These are phyloP conservation scores for Phasianus colchicus DNA, from an alignment of 2,113 vertebrate species.

Conservation along the genomic window DNA sequence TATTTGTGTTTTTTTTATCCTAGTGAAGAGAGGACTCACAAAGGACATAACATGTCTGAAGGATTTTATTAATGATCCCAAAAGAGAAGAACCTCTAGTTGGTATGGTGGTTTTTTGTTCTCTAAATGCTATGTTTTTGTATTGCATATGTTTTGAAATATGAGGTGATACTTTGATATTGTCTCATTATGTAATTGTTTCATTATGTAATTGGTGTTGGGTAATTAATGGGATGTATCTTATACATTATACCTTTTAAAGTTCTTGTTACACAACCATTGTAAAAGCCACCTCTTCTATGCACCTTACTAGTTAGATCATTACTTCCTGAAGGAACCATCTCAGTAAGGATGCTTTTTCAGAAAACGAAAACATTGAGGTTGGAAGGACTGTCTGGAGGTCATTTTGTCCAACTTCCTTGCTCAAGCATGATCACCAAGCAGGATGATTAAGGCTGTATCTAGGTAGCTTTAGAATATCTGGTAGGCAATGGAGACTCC, in stretches of 20 bases:
- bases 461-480: no score
- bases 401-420: background rate
- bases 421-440: no score
- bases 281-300: background rate
- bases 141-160: background rate
- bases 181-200: background rate
- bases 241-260: background rate
- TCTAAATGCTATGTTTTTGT: background rate
- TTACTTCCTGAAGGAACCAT: background rate
- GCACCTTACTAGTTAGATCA: background rate
- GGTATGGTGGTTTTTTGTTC: conserved; percentile 14
- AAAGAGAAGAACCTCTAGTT: conserved; percentile 66
- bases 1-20: background rate
- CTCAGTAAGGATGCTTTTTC: background rate
- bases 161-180: background rate
- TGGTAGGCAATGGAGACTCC: no score
- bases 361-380: background rate
- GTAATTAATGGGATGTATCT: background rate
- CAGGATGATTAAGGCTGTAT: no score
- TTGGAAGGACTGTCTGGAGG: background rate
- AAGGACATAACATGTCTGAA: conserved; percentile 46
- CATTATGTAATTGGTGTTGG: background rate
- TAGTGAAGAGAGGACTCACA: conserved; percentile 27
- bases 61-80: conserved; percentile 68
- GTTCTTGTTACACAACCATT: background rate